A percentile compares a stretch with the other conserved stretches of the same genome.
Evolutionary conservation across 2,888 invertebrate species (phyloP).

Genomic region (Tenthredo livida): DNA sequence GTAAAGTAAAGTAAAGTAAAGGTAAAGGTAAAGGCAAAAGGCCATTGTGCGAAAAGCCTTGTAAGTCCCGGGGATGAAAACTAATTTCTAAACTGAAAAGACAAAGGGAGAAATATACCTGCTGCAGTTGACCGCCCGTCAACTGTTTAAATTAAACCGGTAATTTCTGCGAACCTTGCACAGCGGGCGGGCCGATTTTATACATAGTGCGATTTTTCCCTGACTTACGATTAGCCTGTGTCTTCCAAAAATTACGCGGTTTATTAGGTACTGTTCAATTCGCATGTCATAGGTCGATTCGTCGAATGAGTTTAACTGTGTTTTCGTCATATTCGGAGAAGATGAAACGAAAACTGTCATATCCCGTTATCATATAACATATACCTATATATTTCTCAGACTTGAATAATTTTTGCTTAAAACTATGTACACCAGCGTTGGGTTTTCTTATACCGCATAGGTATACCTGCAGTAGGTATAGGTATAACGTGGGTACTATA

Average conservation of each 20-base stretch:
- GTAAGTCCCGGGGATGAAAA: slow-evolving; percentile 18
- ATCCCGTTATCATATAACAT: neutral
- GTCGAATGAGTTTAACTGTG: neutral
- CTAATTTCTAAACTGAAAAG: slow-evolving; percentile 35
- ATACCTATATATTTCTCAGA: neutral
- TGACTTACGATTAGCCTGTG: neutral
- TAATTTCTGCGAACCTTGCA: slow-evolving; percentile 19
- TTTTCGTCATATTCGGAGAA: neutral
- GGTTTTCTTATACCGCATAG: neutral
- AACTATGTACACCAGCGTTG: neutral
- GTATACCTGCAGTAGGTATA: neutral
- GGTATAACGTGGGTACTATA: neutral
- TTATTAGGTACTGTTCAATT: neutral
- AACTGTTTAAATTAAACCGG: slow-evolving; percentile 20
- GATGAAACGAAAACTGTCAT: neutral
- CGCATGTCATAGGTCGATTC: neutral
- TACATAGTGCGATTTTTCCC: neutral
- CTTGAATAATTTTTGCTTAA: neutral
- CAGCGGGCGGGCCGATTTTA: neutral
- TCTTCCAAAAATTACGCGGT: neutral
- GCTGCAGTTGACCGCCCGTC: slow-evolving; percentile 41
- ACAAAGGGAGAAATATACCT: slow-evolving; percentile 35
- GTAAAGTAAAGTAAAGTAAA: neutral
- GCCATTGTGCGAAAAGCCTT: slow-evolving; percentile 26
- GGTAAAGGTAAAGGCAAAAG: neutral